A percentile compares a stretch with the other conserved stretches of the same genome.
phyloP scores from a whole-genome alignment of 1,140 invertebrate genomes.

The Dinothrombium tinctorium region DNA sequence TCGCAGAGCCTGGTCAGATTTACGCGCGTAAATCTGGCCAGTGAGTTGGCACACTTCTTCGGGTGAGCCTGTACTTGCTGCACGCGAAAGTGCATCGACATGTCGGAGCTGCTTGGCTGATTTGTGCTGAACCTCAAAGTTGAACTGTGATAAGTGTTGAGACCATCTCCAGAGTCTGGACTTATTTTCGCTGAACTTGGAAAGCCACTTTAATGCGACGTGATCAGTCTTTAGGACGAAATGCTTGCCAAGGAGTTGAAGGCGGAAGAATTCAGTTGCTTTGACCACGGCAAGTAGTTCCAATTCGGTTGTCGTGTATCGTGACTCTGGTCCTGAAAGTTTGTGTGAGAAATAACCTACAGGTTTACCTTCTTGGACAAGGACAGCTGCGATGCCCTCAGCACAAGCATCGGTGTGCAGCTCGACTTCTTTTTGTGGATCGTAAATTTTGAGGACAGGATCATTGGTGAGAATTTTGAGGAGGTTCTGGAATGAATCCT shows the following conservation, averaged over 20 bases:
- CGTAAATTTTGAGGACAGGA: conserved; percentile 16
- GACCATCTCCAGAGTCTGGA: too few relatives aligned
- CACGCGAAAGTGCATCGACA: too few relatives aligned
- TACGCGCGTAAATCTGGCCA: too few relatives aligned
- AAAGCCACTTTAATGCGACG: too few relatives aligned
- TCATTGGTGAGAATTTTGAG: conserved; percentile 16
- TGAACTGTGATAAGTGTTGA: too few relatives aligned
- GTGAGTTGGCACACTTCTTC: too few relatives aligned
- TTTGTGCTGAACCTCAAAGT: too few relatives aligned
- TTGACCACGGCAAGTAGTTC: conserved; percentile 28
- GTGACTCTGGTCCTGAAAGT: conserved; percentile 22
- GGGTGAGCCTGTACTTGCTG: too few relatives aligned
- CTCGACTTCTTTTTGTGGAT: conserved; percentile 5
- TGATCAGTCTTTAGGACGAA: conserved; percentile 29
- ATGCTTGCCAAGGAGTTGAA: conserved; percentile 25
- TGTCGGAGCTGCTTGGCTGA: too few relatives aligned
- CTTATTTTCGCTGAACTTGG: too few relatives aligned
- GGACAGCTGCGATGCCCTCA: conserved; percentile 21
- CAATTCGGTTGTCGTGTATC: conserved; percentile 23
- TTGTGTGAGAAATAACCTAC: not conserved
- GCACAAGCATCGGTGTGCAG: conserved; percentile 8
- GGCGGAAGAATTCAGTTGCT: conserved; percentile 23
- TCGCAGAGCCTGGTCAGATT: too few relatives aligned
- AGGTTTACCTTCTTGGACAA: conserved; percentile 19
- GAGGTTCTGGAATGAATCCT: conserved; percentile 19